phyloP scores from a whole-genome alignment of 1,140 invertebrate species.

The Zeugodacus cucurbitae region DNA sequence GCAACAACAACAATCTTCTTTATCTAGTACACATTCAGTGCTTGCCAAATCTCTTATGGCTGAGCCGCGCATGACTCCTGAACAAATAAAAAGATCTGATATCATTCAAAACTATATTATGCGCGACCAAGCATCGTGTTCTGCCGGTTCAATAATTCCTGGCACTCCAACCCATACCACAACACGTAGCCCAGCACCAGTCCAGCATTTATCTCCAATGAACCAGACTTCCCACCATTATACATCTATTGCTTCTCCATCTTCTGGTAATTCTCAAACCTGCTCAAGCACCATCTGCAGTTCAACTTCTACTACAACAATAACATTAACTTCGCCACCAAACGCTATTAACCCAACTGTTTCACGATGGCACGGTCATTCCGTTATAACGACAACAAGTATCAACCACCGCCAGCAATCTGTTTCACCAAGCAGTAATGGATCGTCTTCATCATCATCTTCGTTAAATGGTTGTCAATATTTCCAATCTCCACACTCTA shows the following conservation, averaged over 20 bases:
- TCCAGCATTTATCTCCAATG: background rate
- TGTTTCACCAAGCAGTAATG: constrained; percentile 53
- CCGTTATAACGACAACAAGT: constrained; percentile 68
- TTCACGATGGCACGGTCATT: constrained; percentile 64
- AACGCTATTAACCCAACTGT: constrained; percentile 44
- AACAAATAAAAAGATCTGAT: constrained; percentile 88
- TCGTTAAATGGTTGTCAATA: constrained; percentile 64
- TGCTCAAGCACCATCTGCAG: constrained; percentile 43
- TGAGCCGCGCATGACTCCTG: constrained; percentile 86
- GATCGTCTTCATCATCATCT: constrained; percentile 52
- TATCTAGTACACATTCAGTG: constrained; percentile 88
- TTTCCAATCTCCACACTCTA: constrained; percentile 67
- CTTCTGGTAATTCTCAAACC: constrained; percentile 44
- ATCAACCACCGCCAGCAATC: constrained; percentile 63
- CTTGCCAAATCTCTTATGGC: constrained; percentile 89
- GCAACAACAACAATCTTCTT: constrained; percentile 66
- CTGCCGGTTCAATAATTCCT: constrained; percentile 50
- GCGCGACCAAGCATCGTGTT: constrained; percentile 70
- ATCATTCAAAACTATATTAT: constrained; percentile 91
- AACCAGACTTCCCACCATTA: background rate
- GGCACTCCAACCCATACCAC: constrained; percentile 47
- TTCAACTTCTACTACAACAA: constrained; percentile 47
- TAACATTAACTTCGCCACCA: constrained; percentile 46
- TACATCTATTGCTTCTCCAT: constrained; percentile 43
- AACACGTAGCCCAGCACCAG: constrained; percentile 55